These are phyloP conservation scores for Bombyx mandarina DNA, from an alignment of 1,140 invertebrate genomes.

Conservation along the genomic window DNA sequence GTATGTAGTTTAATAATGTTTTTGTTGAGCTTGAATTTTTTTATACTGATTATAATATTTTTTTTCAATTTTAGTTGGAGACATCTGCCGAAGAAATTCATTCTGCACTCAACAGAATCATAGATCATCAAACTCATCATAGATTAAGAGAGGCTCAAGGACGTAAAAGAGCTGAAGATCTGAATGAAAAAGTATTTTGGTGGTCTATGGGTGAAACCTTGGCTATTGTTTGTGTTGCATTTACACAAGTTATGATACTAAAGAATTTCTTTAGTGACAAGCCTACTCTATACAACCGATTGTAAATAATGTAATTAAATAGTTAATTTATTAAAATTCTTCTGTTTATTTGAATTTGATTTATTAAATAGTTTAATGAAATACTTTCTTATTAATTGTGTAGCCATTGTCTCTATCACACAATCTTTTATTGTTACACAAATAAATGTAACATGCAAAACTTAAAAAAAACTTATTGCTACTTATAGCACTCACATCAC, in stretches of 20 bases:
- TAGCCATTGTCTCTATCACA: too few species aligned
- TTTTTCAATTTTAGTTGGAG: conserved; percentile 82
- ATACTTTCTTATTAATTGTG: too few species aligned
- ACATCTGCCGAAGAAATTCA: conserved; percentile 91
- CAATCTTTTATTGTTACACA: too few species aligned
- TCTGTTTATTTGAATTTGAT: conserved; percentile 14
- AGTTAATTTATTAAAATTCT: conserved; percentile 34
- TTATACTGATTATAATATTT: too few species aligned
- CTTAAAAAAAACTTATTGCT: too few species aligned
- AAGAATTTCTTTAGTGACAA: conserved; percentile 97
- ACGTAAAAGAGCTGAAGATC: conserved; percentile 93
- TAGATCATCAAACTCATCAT: conserved; percentile 98
- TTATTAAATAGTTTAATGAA: conserved; percentile 3
- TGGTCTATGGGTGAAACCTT: conserved; percentile 94
- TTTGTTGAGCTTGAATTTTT: too few species aligned
- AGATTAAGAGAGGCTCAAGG: conserved; percentile 93
- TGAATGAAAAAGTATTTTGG: conserved; percentile 92
- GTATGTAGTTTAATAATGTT: too few species aligned
- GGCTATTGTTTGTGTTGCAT: conserved; percentile 85
- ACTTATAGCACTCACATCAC: too few species aligned
- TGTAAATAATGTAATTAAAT: conserved; percentile 47
- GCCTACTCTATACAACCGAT: conserved; percentile 59
- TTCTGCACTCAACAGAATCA: conserved; percentile 86
- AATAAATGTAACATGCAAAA: too few species aligned
- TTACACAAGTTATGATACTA: conserved; percentile 92